Evolutionary conservation across 35 echinoderm and acorn worm genomes (phyloP).

Genomic region (Anneissia japonica): DNA sequence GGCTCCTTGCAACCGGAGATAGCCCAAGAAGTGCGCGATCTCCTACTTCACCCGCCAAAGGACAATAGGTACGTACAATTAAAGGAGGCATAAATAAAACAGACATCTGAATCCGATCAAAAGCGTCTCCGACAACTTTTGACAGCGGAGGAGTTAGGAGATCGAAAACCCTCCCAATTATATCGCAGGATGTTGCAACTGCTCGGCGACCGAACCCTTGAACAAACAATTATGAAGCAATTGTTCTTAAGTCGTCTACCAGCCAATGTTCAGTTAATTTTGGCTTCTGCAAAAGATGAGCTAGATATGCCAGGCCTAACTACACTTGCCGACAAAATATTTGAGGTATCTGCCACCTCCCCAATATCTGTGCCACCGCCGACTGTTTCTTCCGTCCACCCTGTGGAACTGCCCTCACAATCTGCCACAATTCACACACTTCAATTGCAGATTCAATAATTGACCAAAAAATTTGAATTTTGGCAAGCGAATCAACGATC

Average conservation of each 20-base stretch:
- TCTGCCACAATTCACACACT: no score
- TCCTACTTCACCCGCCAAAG: constrained; percentile 6
- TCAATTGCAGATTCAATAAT: no score
- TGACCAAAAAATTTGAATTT: no score
- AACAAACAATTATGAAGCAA: constrained; percentile 24
- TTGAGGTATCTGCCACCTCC: no score
- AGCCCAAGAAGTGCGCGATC: constrained; percentile 35
- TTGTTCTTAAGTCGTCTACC: constrained; percentile 39
- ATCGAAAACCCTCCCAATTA: constrained; percentile 40
- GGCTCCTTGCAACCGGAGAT: constrained; percentile 37
- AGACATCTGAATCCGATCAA: constrained; percentile 26
- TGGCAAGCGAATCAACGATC: no score
- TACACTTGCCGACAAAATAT: not conserved
- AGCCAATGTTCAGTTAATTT: constrained; percentile 36
- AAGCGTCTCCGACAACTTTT: constrained; percentile 35
- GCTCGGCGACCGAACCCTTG: constrained; percentile 18
- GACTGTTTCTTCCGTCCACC: no score
- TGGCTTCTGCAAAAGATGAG: constrained; percentile 20
- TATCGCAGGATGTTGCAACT: constrained; percentile 34
- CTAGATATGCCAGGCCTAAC: not conserved
- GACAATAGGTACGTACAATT: not conserved
- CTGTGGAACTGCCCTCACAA: no score
- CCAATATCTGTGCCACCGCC: no score
- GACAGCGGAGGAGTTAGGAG: constrained; percentile 28
- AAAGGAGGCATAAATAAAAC: constrained; percentile 9